phyloP scores from a whole-genome alignment of 2,113 vertebrate species.

The Gobiocypris rarus region DNA sequence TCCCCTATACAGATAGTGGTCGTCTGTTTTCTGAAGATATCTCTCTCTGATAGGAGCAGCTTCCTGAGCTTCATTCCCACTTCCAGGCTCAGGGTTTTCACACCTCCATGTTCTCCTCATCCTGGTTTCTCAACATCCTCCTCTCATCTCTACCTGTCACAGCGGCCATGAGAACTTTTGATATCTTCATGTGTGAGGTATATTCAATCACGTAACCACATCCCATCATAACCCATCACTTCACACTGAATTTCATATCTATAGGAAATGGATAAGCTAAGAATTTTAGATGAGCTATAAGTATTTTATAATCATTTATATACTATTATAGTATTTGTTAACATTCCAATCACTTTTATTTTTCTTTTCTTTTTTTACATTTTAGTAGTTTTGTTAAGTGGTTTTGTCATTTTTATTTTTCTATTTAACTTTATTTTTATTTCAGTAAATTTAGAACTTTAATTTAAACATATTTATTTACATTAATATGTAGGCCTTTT shows the following conservation, averaged over 20 bases:
- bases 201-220: conserved; percentile 52
- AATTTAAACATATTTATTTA: background rate
- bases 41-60: conserved; percentile 81
- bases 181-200: conserved; percentile 99
- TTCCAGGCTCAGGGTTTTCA: conserved; percentile 98
- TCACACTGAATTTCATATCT: background rate
- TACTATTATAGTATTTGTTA: background rate
- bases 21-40: background rate
- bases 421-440: background rate
- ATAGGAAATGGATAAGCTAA: background rate
- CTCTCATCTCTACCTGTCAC: conserved; percentile 93
- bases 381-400: background rate
- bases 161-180: conserved; percentile 93
- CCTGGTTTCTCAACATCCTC: conserved; percentile 98
- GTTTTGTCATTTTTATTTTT: background rate
- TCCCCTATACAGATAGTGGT: background rate
- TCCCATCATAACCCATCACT: background rate
- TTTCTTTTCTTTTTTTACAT: background rate
- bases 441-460: background rate
- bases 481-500: background rate
- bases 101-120: conserved; percentile 96
- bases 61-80: conserved; percentile 91
- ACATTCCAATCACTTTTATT: background rate
- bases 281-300: too few relatives aligned
- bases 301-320: background rate